Evolutionary conservation across 1,140 invertebrate species (phyloP).

Genomic region (Calephelis nemesis): DNA sequence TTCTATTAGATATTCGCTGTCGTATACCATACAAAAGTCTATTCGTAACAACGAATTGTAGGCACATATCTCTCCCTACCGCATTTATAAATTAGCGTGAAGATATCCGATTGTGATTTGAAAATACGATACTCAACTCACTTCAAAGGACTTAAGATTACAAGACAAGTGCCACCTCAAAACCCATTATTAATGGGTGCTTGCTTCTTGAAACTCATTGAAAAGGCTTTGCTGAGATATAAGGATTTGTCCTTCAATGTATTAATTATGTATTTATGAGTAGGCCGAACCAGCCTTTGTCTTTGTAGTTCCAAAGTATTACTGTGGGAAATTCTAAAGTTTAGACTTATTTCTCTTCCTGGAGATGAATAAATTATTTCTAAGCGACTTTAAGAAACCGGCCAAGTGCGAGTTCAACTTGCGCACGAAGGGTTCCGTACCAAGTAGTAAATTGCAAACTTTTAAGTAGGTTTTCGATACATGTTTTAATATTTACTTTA

Average conservation of each 20-base stretch:
- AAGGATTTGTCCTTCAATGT: conserved; percentile 8
- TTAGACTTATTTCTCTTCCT: not conserved
- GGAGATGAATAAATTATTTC: too few relatives aligned
- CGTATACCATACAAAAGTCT: too few relatives aligned
- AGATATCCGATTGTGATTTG: conserved; percentile 11
- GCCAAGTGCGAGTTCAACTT: too few relatives aligned
- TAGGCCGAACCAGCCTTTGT: not conserved
- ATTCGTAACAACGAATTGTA: too few relatives aligned
- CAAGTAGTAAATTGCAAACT: too few relatives aligned
- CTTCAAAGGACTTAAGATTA: conserved; percentile 36
- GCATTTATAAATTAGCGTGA: too few relatives aligned
- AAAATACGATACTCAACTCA: conserved; percentile 27
- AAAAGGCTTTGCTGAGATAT: conserved; percentile 25
- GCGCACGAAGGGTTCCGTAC: too few relatives aligned
- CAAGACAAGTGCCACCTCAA: conserved; percentile 35
- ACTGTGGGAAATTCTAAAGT: not conserved
- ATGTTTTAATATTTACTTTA: too few relatives aligned
- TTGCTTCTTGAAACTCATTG: conserved; percentile 32
- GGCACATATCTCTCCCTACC: too few relatives aligned
- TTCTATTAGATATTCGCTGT: too few relatives aligned
- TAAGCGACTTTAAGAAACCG: too few relatives aligned
- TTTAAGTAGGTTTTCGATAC: too few relatives aligned
- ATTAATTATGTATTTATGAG: conserved; percentile 13
- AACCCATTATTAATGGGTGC: conserved; percentile 32
- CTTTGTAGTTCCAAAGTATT: not conserved